Evolutionary conservation across 92 coral and sea anemone species (phyloP).

Genomic region (Ricordea florida): DNA sequence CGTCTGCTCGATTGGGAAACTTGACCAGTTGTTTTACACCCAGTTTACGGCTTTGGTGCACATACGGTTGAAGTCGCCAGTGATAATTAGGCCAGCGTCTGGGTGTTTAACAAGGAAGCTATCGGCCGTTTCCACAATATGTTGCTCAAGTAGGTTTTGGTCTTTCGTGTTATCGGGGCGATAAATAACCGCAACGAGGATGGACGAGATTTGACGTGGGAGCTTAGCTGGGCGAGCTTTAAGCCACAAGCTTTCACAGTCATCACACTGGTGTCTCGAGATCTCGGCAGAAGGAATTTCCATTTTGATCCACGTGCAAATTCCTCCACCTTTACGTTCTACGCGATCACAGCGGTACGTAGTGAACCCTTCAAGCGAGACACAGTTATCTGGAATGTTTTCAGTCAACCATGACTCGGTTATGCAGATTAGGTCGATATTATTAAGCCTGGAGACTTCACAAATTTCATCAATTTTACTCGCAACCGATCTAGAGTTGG

Average conservation of each 20-base stretch:
- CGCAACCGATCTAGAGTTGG: neutral
- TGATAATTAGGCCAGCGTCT: constrained; percentile 38
- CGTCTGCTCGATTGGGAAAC: neutral
- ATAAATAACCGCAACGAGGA: constrained; percentile 9
- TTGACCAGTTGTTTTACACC: constrained; percentile 12
- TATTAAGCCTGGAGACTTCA: neutral
- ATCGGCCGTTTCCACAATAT: constrained; percentile 20
- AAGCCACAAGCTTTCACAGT: constrained; percentile 38
- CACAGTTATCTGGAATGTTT: neutral
- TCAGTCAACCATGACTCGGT: constrained; percentile 1
- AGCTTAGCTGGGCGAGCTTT: constrained; percentile 40
- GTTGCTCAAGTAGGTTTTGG: constrained; percentile 34
- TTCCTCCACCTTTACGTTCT: constrained; percentile 35
- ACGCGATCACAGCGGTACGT: constrained; percentile 11
- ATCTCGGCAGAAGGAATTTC: constrained; percentile 14
- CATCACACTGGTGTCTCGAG: constrained; percentile 21
- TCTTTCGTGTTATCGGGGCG: constrained; percentile 38
- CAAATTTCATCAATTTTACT: neutral
- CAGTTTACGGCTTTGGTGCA: constrained; percentile 9
- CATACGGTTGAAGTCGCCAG: constrained; percentile 39
- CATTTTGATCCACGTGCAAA: constrained; percentile 23
- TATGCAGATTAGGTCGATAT: neutral
- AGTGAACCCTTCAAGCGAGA: constrained; percentile 14
- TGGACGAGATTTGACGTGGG: constrained; percentile 17
- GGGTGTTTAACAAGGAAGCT: constrained; percentile 17